Evolutionary conservation across 2,113 vertebrate genomes (phyloP), one percentile per base, ranked within the genome.

Genomic region (Mionectes macconnelli): DNA sequence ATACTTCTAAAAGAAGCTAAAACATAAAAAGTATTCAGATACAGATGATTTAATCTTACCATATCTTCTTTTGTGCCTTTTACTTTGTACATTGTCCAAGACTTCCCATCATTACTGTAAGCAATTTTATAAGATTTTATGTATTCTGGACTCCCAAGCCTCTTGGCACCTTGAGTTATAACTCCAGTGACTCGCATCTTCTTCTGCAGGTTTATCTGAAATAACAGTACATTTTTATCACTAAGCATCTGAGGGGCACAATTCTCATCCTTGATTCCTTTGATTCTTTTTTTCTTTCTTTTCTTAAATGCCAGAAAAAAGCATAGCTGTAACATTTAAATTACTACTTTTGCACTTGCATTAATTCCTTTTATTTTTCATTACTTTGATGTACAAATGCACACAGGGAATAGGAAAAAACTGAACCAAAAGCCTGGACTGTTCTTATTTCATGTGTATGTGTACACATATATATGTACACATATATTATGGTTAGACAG

Each of bases 111-210:
- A 84, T 99, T 98, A 69, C 99, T 99, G 91, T 99, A 99, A 56
- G 99, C 99, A 91, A 99, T 99, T 98, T 99, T 99, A 97, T 99
- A 99, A 42, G 99, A 99, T 98, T 99, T 99, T 82, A 99, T 98
- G 16, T 99, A 99, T 97, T 99, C 99, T 39, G 99, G 99, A 87
- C 99, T 99, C 95, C 99, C 99, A 93, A 99, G 99, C 90, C 99
- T 99, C 97, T 99, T 99, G 93, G 99, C 99, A 95, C 99, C 99
- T 97, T 99, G 99, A 81, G 99, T 99, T 97, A 99, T 99, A 87
- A 99, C 98, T 87, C 99, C 99, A 24, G 99, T 99, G 88, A 99
- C 98, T 98, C 99, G 97, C 99, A 99, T 99, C 97, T 98, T 99
- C 97, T 98, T 99, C 97, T 99, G 99, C 87, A 99, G 97, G 97